Base-by-base conservation (phyloP, 2,113 vertebrate genomes). In the Bubalus kerabau region DNA sequence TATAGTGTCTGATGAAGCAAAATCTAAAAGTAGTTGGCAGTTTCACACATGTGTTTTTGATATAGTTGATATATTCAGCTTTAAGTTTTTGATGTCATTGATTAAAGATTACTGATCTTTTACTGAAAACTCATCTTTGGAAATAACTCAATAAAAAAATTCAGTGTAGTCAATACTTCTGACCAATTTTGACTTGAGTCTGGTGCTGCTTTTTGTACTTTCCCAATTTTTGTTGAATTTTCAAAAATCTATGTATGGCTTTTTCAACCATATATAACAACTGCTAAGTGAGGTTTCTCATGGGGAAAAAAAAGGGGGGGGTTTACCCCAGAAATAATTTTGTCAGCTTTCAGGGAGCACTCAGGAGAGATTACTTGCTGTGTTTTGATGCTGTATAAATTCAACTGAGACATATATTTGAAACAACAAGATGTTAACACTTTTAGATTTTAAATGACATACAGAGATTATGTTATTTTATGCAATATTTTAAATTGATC, bases 131-230 rank as follows among this genome's bases (percentile, higher is more conserved):
- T 76, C 3, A 94, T 95, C 28, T 93, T 87, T 97, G 43, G 96
- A 86, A 97, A 5, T 76, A 15, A 7, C 6, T 97, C 50, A 80
- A 67, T 95, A 89, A 94, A 96, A 74, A 15, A 76, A 43, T 56
- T 86, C 9, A 83, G 59, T 96, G 43, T 92, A 87, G 94, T 97
- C 82, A 96, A 64, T 76, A 76, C n/a, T 83, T 85, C 19, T 97
- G n/a, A 96, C 84, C 97, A 96, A 97, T 48, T 96, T 94, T 97
- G 36, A 98, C 89, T 28, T 71, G 26, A 87, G 8, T 94, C 93
- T 84, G 36, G 54, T 92, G 19, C 50, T 90, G 7, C 64, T 52
- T 97, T 60, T 83, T 95, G 30, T 2, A 57, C 7, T 97, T 95
- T 94, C 10, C 32, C 16, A 96, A 84, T 90, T 90, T 95, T 94